Conservation (phyloP, 1,140 invertebrate species). For the Papilio xuthus region DNA sequence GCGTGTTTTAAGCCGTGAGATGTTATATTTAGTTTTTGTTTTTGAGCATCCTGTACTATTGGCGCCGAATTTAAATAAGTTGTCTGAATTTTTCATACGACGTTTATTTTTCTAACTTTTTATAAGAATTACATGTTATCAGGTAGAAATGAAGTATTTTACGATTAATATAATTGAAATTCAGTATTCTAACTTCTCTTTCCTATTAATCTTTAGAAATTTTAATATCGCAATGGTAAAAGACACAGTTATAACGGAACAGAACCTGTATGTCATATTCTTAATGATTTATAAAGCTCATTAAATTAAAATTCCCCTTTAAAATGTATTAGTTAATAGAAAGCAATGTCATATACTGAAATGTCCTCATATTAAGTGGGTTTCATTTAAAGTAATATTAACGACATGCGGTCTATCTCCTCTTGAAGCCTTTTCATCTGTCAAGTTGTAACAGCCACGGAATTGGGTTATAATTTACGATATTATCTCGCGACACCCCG, state of each 20-base stretch:
- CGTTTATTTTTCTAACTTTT: neutral
- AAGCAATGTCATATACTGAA: neutral
- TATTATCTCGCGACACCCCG: conserved; percentile 75
- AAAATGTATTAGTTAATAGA: neutral
- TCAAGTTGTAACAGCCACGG: conserved; percentile 77
- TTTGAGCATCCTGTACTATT: neutral
- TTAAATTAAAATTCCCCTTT: neutral
- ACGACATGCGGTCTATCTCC: conserved; percentile 66
- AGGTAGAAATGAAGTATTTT: neutral
- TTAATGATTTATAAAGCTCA: neutral
- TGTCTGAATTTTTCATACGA: neutral
- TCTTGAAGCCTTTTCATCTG: conserved; percentile 79
- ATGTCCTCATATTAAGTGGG: conserved; percentile 60
- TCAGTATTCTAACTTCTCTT: too few species aligned
- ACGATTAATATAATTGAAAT: too few species aligned
- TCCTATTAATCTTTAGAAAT: neutral
- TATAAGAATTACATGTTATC: neutral
- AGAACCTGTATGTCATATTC: neutral
- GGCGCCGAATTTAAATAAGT: neutral
- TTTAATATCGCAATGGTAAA: too few species aligned
- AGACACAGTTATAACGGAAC: neutral
- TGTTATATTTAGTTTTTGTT: neutral
- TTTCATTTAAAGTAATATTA: conserved; percentile 74
- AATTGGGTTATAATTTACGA: conserved; percentile 81
- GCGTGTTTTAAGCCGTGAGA: neutral